These are phyloP conservation scores for Lordiphosa fenestrarum DNA, from an alignment of 2,888 invertebrate species.

Conservation along the genomic window DNA sequence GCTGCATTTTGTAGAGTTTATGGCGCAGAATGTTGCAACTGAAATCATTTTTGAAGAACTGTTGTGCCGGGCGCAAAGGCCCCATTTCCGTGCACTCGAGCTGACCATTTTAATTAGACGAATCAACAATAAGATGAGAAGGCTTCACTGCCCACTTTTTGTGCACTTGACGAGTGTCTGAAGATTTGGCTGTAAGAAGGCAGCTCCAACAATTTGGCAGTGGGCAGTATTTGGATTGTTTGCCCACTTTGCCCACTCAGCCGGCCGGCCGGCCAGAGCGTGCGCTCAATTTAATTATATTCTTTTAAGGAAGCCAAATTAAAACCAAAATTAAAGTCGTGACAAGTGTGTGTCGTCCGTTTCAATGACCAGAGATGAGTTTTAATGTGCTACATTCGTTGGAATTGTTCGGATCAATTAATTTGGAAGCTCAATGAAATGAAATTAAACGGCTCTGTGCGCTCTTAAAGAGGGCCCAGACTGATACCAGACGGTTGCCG, in stretches of 20 bases:
- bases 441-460: no score
- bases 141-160: no score
- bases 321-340: conserved; percentile 72
- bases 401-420: conserved; percentile 61
- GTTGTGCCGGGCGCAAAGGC: no score
- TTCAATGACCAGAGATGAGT: conserved; percentile 18
- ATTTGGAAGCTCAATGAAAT: conserved; percentile 26
- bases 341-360: conserved; percentile 33
- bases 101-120: conserved; percentile 31
- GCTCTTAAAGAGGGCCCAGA: no score
- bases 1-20: conserved; percentile 7
- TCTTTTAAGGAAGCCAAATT: conserved; percentile 38
- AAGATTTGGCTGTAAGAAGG: conserved; percentile 7
- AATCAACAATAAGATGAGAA: conserved; percentile 22
- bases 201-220: neutral
- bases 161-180: neutral
- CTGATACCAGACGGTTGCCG: no score
- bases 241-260: conserved; percentile 32
- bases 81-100: conserved; percentile 12
- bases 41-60: no score
- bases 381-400: conserved; percentile 65
- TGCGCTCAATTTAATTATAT: conserved; percentile 52
- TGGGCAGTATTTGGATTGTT: conserved; percentile 44
- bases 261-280: neutral
- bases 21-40: neutral